A percentile compares a stretch with the other conserved stretches of the same genome.
phyloP scores from a whole-genome alignment of 2,113 vertebrate species.

The Cephalopterus ornatus region DNA sequence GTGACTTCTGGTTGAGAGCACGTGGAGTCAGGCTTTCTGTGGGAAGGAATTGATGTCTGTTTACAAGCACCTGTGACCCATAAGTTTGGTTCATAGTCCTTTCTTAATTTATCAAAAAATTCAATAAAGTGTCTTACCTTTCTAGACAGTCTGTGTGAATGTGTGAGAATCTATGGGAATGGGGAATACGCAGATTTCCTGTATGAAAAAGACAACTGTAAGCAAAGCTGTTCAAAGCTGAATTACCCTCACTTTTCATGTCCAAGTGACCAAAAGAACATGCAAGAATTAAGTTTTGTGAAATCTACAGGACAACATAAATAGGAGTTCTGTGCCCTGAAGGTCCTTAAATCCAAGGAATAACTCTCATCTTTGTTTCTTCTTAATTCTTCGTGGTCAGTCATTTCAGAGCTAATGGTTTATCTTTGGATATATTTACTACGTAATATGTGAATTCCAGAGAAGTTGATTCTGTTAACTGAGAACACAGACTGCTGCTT shows the following conservation, averaged over 20 bases:
- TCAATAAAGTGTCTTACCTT: constrained; percentile 84
- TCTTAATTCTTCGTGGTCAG: background rate
- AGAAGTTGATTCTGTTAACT: background rate
- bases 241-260: background rate
- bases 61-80: constrained; percentile 79
- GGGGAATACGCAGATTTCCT: constrained; percentile 5
- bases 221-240: constrained; percentile 4
- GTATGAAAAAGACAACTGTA: background rate
- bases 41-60: constrained; percentile 74
- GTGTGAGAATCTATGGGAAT: constrained; percentile 11
- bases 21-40: constrained; percentile 51
- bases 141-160: constrained; percentile 70
- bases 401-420: background rate
- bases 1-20: constrained; percentile 60
- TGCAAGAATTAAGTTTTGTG: background rate
- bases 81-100: constrained; percentile 71
- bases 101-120: constrained; percentile 82
- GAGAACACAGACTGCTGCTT: background rate
- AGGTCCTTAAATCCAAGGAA: background rate
- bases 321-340: background rate
- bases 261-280: constrained; percentile 47
- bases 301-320: background rate
- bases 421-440: background rate
- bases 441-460: background rate
- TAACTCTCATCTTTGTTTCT: background rate